Percentiles rank a stretch among this genome's conserved stretches.
phyloP scores from a whole-genome alignment of 2,888 invertebrate species.

The Caenorhabditis sp. region DNA sequence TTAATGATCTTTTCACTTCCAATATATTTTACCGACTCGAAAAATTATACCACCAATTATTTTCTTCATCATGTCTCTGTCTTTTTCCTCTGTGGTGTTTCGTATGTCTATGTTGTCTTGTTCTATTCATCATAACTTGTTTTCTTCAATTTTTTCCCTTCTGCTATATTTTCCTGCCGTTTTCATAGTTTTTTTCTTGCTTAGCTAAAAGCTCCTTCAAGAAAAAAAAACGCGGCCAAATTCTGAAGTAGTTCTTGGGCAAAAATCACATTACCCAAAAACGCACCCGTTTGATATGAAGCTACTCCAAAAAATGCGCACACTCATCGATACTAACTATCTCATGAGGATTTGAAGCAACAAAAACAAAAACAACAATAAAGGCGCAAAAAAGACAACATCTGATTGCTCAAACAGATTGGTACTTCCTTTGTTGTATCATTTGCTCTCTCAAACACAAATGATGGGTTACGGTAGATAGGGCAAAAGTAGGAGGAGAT shows the following conservation, averaged over 20 bases:
- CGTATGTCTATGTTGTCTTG: background rate
- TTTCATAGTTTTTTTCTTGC: background rate
- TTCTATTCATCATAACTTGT: slow-evolving; percentile 1
- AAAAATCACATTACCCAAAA: background rate
- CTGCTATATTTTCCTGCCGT: background rate
- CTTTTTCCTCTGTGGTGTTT: background rate
- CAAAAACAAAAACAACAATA: background rate
- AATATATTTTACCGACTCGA: background rate
- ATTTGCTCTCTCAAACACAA: background rate
- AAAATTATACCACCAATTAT: background rate
- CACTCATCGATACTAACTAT: background rate
- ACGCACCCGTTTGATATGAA: too few species aligned
- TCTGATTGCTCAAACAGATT: background rate
- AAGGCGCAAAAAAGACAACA: background rate
- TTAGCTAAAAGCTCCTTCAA: background rate
- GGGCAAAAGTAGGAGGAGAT: background rate
- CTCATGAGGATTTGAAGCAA: background rate
- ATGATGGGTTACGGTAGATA: too few species aligned
- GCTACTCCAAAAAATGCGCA: too few species aligned
- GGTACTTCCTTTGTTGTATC: background rate
- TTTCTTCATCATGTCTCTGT: background rate
- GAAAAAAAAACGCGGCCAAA: background rate
- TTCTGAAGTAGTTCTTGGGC: background rate
- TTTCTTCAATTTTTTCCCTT: background rate
- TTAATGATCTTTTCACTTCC: background rate